A percentile compares a stretch with the other conserved stretches of the same genome.
phyloP scores from a whole-genome alignment of 2,797 vertebrate genomes.

The Silurus lanzhouensis region DNA sequence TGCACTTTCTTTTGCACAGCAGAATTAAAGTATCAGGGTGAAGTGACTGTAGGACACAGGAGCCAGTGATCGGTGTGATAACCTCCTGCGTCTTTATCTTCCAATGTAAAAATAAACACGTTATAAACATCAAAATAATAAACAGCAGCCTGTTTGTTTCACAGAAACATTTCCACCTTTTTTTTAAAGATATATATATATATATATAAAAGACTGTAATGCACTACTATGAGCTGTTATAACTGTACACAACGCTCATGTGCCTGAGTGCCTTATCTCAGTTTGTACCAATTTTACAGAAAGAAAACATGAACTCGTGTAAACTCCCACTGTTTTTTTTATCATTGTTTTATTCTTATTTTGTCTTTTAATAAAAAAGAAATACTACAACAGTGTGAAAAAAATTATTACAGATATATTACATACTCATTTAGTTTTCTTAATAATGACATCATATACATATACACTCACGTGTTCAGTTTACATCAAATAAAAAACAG shows the following conservation, averaged over 20 bases:
- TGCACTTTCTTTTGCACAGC: too few relatives aligned
- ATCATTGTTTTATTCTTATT: neutral
- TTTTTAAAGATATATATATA: neutral
- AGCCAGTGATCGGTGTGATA: neutral
- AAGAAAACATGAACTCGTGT: neutral
- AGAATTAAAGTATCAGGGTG: neutral
- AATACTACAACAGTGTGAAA: neutral
- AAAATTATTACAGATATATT: neutral
- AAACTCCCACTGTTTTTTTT: neutral
- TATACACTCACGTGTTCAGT: neutral
- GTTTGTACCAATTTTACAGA: slow-evolving; percentile 18
- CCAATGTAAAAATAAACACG: too few relatives aligned
- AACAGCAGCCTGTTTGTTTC: neutral
- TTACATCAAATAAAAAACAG: neutral
- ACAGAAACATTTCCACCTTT: too few relatives aligned
- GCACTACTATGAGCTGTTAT: too few relatives aligned
- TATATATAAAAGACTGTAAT: neutral
- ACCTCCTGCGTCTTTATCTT: neutral
- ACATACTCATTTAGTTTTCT: neutral
- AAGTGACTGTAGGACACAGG: neutral
- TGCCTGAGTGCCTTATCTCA: neutral
- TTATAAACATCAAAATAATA: too few relatives aligned
- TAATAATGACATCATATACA: neutral
- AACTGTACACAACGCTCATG: neutral
- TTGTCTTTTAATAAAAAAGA: neutral